phyloP scores from a whole-genome alignment of 2,888 invertebrate genomes.

The Belgica antarctica region DNA sequence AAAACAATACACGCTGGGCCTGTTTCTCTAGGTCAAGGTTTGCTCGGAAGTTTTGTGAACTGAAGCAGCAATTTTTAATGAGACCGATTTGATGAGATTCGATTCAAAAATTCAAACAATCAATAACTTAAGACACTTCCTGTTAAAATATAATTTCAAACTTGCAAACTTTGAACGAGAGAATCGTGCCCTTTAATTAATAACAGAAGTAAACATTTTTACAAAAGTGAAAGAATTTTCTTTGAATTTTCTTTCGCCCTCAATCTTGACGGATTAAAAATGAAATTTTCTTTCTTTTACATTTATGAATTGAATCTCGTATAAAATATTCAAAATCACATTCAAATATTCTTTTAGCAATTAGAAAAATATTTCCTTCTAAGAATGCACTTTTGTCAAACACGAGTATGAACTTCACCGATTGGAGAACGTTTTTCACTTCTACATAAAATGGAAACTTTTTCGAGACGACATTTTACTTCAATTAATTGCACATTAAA shows the following conservation, averaged over 20 bases:
- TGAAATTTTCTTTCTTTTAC: no score
- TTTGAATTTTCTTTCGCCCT: no score
- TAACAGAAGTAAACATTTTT: background rate
- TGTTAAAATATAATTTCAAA: no score
- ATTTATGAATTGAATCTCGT: no score
- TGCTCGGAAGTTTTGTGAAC: no score
- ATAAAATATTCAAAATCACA: no score
- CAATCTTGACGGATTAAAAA: no score
- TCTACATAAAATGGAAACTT: background rate
- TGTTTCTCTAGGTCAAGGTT: no score
- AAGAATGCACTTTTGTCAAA: slow-evolving; percentile 25
- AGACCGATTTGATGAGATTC: background rate
- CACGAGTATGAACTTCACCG: background rate
- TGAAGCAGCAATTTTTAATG: background rate
- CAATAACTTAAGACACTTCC: no score
- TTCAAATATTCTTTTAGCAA: slow-evolving; percentile 15
- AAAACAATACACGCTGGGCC: no score
- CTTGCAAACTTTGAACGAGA: no score
- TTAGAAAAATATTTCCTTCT: background rate
- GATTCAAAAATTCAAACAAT: background rate
- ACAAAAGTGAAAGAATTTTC: background rate
- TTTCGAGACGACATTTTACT: background rate
- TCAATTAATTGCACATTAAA: slow-evolving; percentile 26
- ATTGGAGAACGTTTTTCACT: slow-evolving; percentile 13
- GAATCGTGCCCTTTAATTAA: no score